These are phyloP conservation scores for Eublepharis macularius DNA, from an alignment of 2,113 vertebrate species.

Conservation along the genomic window DNA sequence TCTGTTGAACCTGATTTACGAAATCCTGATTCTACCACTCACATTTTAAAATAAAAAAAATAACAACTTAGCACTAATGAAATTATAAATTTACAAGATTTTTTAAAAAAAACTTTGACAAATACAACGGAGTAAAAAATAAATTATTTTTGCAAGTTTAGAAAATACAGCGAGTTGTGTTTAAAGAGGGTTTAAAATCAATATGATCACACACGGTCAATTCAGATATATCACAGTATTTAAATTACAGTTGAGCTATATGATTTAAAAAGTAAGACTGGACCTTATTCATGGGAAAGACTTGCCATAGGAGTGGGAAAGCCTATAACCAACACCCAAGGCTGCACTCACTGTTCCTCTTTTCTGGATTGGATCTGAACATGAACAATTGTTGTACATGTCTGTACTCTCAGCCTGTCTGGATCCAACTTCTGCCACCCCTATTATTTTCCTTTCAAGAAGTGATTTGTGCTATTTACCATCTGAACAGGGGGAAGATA, in stretches of 20 bases:
- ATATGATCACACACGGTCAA: slow-evolving; percentile 1
- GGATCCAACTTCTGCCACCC: neutral
- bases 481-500: neutral
- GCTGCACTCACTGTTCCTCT: neutral
- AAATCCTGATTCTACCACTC: neutral
- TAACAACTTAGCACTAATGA: neutral
- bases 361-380: neutral
- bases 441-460: neutral
- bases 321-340: neutral
- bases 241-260: slow-evolving; percentile 29
- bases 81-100: slow-evolving; percentile 18
- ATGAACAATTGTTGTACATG: neutral
- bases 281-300: neutral
- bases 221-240: neutral
- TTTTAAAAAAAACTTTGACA: neutral
- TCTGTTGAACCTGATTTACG: neutral
- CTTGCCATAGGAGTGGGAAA: neutral
- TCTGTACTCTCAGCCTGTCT: too few relatives aligned
- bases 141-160: slow-evolving; percentile 46
- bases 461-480: neutral
- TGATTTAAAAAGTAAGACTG: slow-evolving; percentile 35
- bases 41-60: neutral
- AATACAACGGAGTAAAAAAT: slow-evolving; percentile 47
- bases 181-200: slow-evolving; percentile 15
- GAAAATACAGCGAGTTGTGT: neutral